phyloP scores from a whole-genome alignment of 2,113 vertebrate genomes.

The Pteropus alecto region DNA sequence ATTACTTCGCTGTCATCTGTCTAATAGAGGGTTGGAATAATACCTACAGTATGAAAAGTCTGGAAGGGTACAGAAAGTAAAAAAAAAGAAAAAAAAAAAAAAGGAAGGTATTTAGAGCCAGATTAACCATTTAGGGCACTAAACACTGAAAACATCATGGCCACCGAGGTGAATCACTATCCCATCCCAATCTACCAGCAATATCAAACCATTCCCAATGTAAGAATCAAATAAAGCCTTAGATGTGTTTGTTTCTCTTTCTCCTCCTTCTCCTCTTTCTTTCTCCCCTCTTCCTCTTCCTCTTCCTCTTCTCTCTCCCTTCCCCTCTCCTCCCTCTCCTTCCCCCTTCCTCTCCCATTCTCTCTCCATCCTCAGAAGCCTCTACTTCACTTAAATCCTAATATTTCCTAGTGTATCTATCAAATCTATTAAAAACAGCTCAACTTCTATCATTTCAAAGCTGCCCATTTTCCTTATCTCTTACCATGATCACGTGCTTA shows the following conservation, averaged over 20 bases:
- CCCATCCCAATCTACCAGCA: background rate
- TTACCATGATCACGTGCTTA: background rate
- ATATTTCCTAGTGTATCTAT: background rate
- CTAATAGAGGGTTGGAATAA: background rate
- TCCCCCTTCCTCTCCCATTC: too few species aligned
- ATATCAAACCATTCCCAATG: background rate
- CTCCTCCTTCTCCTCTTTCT: background rate
- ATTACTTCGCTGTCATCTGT: background rate
- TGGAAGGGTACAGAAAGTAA: background rate
- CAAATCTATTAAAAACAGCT: background rate
- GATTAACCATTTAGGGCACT: background rate
- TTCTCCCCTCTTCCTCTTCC: too few species aligned
- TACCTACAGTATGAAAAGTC: background rate
- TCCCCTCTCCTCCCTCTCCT: too few species aligned
- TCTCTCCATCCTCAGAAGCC: background rate
- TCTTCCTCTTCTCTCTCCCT: too few species aligned
- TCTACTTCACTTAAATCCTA: background rate
- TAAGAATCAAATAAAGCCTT: background rate
- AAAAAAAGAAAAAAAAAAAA: background rate
- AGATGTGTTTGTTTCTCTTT: background rate
- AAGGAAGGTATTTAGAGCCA: background rate
- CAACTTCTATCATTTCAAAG: background rate
- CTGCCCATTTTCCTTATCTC: background rate
- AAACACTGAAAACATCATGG: background rate
- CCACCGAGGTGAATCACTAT: background rate